Percentiles rank a stretch among this genome's conserved stretches.
These are phyloP conservation scores for Coronaproctus castanopsis DNA, from an alignment of 2,888 invertebrate species.

Conservation along the genomic window DNA sequence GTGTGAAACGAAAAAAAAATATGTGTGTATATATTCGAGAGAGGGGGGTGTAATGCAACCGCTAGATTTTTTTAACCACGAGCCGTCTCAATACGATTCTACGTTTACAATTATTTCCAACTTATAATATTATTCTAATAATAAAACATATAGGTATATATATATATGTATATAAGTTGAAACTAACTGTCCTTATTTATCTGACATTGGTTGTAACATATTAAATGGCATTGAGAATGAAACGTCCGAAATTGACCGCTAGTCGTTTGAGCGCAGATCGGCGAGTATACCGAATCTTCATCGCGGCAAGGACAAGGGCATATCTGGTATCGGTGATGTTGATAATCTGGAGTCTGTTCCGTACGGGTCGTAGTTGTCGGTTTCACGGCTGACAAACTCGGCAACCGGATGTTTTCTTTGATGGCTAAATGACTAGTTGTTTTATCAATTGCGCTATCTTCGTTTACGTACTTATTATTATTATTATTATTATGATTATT, in stretches of 20 bases:
- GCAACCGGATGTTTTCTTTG: background rate
- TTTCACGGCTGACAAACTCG: background rate
- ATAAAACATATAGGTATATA: too few relatives aligned
- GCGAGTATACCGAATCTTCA: background rate
- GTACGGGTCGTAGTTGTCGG: background rate
- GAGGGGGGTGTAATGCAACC: too few relatives aligned
- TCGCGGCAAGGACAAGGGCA: constrained; percentile 11
- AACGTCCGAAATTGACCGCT: constrained; percentile 11
- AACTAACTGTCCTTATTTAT: background rate
- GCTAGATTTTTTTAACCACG: too few relatives aligned
- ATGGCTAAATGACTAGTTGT: background rate
- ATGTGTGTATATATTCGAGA: too few relatives aligned
- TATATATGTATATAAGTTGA: too few relatives aligned
- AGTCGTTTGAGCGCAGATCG: constrained; percentile 14
- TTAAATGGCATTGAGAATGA: constrained; percentile 14
- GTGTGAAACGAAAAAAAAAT: too few relatives aligned
- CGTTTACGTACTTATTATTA: too few relatives aligned
- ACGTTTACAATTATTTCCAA: too few relatives aligned
- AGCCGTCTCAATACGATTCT: too few relatives aligned
- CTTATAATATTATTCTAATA: too few relatives aligned
- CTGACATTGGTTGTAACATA: constrained; percentile 13
- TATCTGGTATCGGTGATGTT: background rate
- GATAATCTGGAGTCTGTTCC: background rate
- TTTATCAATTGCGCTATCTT: too few relatives aligned
- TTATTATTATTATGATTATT: too few relatives aligned